These are phyloP conservation scores for Drosophila limbata DNA, from an alignment of 2,888 invertebrate species.

Conservation along the genomic window DNA sequence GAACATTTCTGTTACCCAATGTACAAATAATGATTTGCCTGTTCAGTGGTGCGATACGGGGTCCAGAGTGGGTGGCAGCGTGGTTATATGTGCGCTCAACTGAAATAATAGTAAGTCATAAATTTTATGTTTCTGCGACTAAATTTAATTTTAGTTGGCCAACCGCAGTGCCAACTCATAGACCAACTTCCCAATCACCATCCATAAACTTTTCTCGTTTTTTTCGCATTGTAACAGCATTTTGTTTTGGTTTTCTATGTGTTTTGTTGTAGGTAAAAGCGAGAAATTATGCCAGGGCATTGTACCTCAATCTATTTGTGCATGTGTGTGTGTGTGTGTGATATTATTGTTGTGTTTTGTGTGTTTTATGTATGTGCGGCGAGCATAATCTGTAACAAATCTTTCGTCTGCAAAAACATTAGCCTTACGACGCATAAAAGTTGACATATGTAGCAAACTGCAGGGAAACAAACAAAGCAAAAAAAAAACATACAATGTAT, in stretches of 20 bases:
- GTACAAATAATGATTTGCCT: conserved; percentile 66
- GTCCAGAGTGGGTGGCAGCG: conserved; percentile 8
- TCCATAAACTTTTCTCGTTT: conserved; percentile 48
- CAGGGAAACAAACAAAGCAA: conserved; percentile 41
- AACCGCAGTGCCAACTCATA: conserved; percentile 56
- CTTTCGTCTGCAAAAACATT: conserved; percentile 76
- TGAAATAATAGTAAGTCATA: conserved; percentile 78
- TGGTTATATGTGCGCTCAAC: conserved; percentile 56
- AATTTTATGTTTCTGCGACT: conserved; percentile 66
- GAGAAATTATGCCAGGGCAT: conserved; percentile 61
- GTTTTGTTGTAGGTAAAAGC: conserved; percentile 54
- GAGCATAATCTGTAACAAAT: conserved; percentile 76
- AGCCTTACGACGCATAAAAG: conserved; percentile 76
- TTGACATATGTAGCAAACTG: conserved; percentile 67
- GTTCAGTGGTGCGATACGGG: not conserved
- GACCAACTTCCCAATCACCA: conserved; percentile 61
- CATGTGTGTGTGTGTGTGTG: conserved; percentile 20
- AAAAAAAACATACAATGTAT: conserved; percentile 35
- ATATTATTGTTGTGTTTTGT: conserved; percentile 17
- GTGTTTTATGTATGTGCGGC: conserved; percentile 55
- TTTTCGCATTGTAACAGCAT: conserved; percentile 20
- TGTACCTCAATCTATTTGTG: conserved; percentile 29
- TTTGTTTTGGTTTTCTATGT: conserved; percentile 3
- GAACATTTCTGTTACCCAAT: conserved; percentile 41
- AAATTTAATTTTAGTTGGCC: conserved; percentile 76